A percentile compares a stretch with the other conserved stretches of the same genome.
Evolutionary conservation across 2,888 invertebrate genomes (phyloP).

Genomic region (Aleiodes alternator): DNA sequence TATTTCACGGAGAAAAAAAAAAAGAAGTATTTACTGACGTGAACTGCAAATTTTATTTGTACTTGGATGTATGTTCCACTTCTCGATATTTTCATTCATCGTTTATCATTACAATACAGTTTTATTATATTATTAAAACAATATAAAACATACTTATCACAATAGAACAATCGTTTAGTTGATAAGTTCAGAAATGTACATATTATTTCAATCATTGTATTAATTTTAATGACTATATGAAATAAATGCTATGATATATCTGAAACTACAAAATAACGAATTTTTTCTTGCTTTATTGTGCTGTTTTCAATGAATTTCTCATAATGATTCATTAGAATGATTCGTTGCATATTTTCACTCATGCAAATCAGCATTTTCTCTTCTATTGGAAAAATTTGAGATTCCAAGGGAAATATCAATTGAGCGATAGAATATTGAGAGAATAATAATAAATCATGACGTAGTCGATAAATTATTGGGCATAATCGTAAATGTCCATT

Average conservation of each 20-base stretch:
- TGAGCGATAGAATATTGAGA: too few species aligned
- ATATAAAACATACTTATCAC: constrained; percentile 57
- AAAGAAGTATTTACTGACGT: neutral
- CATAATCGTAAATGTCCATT: too few species aligned
- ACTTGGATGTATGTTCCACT: constrained; percentile 34
- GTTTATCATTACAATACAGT: constrained; percentile 55
- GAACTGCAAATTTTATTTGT: constrained; percentile 16
- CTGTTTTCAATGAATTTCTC: too few species aligned
- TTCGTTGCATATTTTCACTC: too few species aligned
- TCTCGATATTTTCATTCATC: constrained; percentile 50
- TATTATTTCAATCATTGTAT: constrained; percentile 69
- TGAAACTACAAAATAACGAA: constrained; percentile 46
- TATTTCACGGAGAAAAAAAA: neutral
- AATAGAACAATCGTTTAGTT: constrained; percentile 55
- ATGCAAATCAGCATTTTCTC: too few species aligned
- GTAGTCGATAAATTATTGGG: too few species aligned
- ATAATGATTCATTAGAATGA: too few species aligned
- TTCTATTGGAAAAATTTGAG: too few species aligned
- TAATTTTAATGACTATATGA: constrained; percentile 70
- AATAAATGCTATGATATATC: constrained; percentile 67
- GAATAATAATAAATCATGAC: too few species aligned
- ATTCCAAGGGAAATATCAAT: too few species aligned
- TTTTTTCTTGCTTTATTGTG: too few species aligned
- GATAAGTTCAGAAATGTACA: constrained; percentile 62
- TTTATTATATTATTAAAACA: constrained; percentile 60